Base-by-base conservation (phyloP, 1,140 invertebrate species). In the Tetraneura akinire region DNA sequence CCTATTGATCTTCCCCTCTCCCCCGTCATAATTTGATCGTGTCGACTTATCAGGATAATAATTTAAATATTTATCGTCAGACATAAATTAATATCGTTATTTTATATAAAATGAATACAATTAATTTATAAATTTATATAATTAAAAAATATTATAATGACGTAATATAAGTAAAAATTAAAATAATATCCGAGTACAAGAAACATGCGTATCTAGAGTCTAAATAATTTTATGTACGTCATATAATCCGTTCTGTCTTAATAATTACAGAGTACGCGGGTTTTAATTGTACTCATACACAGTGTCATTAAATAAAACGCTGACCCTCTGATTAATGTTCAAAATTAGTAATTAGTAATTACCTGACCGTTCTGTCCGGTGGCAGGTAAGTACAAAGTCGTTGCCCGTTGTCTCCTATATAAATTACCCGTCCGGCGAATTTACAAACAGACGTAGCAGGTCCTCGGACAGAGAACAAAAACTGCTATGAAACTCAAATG, bases 211-310 rank as follows among this genome's bases (percentile, higher is more conserved):
- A 3, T 37, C 32, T 37, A 37, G 8, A 37, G 32, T 37, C 32
- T 37, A 37, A 37, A 37, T 29, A 60, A 29, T 60, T 26, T 57
- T 60, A 60, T 14, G 23, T 37, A 37, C 32, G 3, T 37, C 23
- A 60, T 13, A 60, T 60, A 26, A 26, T 26, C 23, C 13, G 23
- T 60, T 60, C 23, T 29, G 26, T 26, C 57, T 29, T 60, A 60
- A 60, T 60, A 26, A 23, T 26, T 23, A 16, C 3, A 37, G 3
- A 60, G 13, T 29, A 60, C 9, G 55, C 55, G 23, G 55, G 23
- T 5, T 60, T 60, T 60, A 60, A 60, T 60, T 60, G 13, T 60
- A 62, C 16, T 18, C 26, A 62, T 29, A 26, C 60, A 62, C 60
- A 16, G 16, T 11, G 29, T 29, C 18, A 13, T 57, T 32, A 37